phyloP scores from a whole-genome alignment of 2,888 invertebrate species.

The Suillia variegata region DNA sequence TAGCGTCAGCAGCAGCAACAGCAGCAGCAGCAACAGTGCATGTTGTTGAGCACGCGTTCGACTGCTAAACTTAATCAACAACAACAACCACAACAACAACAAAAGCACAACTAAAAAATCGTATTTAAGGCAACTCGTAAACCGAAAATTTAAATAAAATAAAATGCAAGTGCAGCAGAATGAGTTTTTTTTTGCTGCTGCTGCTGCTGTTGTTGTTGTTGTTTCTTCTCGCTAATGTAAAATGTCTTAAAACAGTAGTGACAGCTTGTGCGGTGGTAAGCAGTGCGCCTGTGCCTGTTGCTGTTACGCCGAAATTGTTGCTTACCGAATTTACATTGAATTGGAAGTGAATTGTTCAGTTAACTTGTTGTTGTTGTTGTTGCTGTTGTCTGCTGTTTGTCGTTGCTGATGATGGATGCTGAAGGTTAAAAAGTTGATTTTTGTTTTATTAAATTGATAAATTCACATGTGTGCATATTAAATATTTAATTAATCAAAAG shows the following conservation, averaged over 20 bases:
- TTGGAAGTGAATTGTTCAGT: too few relatives aligned
- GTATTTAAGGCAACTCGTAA: too few relatives aligned
- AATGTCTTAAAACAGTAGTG: conserved; percentile 5
- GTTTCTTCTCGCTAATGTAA: not conserved
- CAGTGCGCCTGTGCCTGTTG: not conserved
- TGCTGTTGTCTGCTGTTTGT: too few relatives aligned
- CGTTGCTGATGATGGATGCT: not conserved
- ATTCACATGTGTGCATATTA: not conserved
- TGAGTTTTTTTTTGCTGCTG: not conserved
- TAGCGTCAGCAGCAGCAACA: conserved; percentile 1
- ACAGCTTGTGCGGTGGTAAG: conserved; percentile 3
- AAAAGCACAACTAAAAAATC: too few relatives aligned
- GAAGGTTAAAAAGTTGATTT: conserved; percentile 3
- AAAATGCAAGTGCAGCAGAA: not conserved
- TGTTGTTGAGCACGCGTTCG: not conserved
- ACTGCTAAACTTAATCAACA: not conserved
- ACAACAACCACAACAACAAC: too few relatives aligned
- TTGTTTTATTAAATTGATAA: not conserved
- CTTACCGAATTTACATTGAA: not conserved
- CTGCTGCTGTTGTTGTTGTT: too few relatives aligned
- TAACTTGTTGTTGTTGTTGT: too few relatives aligned
- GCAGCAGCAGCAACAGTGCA: not conserved
- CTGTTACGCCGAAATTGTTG: conserved; percentile 1
- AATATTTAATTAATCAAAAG: not conserved
- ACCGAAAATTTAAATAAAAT: not conserved